These are phyloP conservation scores for Harlomillsia oculata DNA, from an alignment of 1,140 invertebrate genomes.

Conservation along the genomic window DNA sequence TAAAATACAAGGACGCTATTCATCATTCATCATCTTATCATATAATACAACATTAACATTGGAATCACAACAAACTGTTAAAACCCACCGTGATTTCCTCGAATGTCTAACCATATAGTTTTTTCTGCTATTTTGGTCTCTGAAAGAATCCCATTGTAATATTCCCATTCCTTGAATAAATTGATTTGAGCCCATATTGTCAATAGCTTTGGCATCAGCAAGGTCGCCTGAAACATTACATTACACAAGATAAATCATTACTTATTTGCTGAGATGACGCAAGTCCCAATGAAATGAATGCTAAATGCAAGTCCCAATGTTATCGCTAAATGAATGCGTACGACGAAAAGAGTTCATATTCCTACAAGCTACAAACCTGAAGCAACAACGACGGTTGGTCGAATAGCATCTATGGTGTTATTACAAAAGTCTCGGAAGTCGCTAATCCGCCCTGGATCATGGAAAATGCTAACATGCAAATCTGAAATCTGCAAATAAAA, in stretches of 20 bases:
- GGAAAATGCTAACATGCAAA: slow-evolving; percentile 78
- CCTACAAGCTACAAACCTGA: slow-evolving; percentile 47
- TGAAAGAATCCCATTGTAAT: slow-evolving; percentile 62
- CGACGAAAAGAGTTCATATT: not conserved
- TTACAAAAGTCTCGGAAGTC: slow-evolving; percentile 74
- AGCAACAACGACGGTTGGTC: slow-evolving; percentile 69
- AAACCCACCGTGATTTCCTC: slow-evolving; percentile 85
- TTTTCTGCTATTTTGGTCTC: slow-evolving; percentile 56
- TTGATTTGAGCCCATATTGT: slow-evolving; percentile 72
- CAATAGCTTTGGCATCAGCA: slow-evolving; percentile 73
- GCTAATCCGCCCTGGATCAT: slow-evolving; percentile 59
- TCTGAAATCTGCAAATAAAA: slow-evolving; percentile 63
- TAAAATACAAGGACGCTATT: slow-evolving; percentile 33
- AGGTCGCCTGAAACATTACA: slow-evolving; percentile 58
- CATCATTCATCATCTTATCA: slow-evolving; percentile 8
- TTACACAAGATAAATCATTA: not conserved
- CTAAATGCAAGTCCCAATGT: not conserved
- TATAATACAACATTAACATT: not conserved
- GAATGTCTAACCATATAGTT: slow-evolving; percentile 78
- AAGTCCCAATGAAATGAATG: no score
- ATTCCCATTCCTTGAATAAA: slow-evolving; percentile 72
- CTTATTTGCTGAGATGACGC: no score
- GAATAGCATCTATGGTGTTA: slow-evolving; percentile 59
- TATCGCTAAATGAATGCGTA: slow-evolving; percentile 11
- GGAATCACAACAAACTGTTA: not conserved